Base-by-base conservation (phyloP, 2,113 vertebrate genomes). In the Salvator merianae region DNA sequence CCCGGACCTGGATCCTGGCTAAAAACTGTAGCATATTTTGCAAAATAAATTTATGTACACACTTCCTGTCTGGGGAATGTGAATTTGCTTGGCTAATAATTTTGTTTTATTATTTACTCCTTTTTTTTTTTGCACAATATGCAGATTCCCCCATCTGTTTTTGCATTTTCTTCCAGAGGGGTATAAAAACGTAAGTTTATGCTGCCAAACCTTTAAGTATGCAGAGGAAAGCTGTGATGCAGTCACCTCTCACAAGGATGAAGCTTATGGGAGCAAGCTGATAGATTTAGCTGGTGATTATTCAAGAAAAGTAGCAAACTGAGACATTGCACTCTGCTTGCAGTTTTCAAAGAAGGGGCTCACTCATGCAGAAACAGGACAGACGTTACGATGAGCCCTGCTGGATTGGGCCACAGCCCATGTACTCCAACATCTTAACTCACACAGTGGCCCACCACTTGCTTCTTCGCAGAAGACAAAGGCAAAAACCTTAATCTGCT, bases 341-440 rank as follows among this genome's bases (percentile, higher is more conserved):
- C 55, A 79, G 83, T 71, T 77, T 86, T 68, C 24, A 65, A 87
- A 43, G 55, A 43, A 1, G 68, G 55, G 85, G 30, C 62, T 91
- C 65, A 40, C 66, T 63, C 40, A 76, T 62, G n/a, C 68, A 92
- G 89, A 90, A 55, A 81, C 50, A 63, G 72, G 53, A 81, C 16
- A 8, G 77, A 77, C 55, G 87, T 88, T 85, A 85, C 74, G 26
- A 65, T 24, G 63, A 28, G 24, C 28, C 63, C 24, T 68, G n/a
- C 30, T 68, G 14, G 55, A 20, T 20, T 16, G 18, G 55, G 53
- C 55, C 55, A 59, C 55, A 59, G 55, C 55, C 55, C 55, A 20
- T 20, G 4, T 59, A 16, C 2, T 59, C 55, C 16, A 59, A 16
- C 55, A 16, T 59, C 20, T 16, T 59, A 16, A 18, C 55, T 20